Evolutionary conservation across 2,797 vertebrate genomes (phyloP).

Genomic region (Agapornis canus): DNA sequence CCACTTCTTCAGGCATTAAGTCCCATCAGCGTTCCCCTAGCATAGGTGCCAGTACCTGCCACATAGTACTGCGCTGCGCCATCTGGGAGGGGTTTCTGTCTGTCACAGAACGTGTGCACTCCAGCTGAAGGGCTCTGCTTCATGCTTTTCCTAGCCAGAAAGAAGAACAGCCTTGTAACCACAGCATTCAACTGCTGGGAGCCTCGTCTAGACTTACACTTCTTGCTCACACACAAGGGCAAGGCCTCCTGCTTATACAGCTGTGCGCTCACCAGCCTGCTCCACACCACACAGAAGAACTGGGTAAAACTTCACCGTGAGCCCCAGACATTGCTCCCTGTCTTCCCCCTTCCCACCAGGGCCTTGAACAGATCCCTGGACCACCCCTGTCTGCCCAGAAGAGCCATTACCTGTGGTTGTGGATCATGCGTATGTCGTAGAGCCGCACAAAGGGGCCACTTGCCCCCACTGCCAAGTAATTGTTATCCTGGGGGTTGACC

Average conservation of each 20-base stretch:
- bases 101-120: conserved; percentile 93
- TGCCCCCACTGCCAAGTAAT: conserved; percentile 94
- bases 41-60: conserved; percentile 82
- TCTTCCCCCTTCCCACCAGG: not conserved
- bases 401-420: conserved; percentile 90
- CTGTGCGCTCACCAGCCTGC: not conserved
- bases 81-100: conserved; percentile 92
- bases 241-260: not conserved
- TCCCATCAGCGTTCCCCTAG: not conserved
- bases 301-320: not conserved
- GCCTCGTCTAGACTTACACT: not conserved
- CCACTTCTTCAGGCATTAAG: not conserved
- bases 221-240: not conserved
- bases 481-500: conserved; percentile 96
- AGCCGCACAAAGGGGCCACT: conserved; percentile 96
- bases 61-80: conserved; percentile 97
- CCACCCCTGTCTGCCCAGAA: rapidly evolving
- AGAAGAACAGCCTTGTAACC: not conserved
- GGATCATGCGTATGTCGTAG: conserved; percentile 99
- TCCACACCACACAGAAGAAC: not conserved
- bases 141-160: conserved; percentile 85
- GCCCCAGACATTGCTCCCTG: not conserved
- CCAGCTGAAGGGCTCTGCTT: conserved; percentile 88
- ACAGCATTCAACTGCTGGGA: not conserved
- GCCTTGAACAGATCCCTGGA: not conserved